A percentile compares a stretch with the other conserved stretches of the same genome.
phyloP scores from a whole-genome alignment of 2,113 vertebrate genomes.

The Colaptes auratus region DNA sequence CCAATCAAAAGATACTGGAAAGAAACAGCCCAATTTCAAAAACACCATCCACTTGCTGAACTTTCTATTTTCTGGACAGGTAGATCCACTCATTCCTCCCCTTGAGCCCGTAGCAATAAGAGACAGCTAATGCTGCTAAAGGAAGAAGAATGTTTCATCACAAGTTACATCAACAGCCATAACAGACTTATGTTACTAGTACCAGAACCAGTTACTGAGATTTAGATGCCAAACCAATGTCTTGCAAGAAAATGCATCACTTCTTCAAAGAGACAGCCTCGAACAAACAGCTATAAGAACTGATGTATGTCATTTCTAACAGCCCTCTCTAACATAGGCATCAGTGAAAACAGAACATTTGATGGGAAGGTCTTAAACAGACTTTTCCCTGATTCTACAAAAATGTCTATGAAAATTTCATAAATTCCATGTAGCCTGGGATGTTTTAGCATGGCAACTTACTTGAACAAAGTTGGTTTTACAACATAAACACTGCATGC shows the following conservation, averaged over 20 bases:
- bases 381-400: conserved; percentile 25
- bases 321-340: not conserved
- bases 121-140: conserved; percentile 57
- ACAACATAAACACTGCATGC: not conserved
- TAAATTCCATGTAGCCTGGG: not conserved
- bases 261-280: conserved; percentile 36
- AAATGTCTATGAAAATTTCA: not conserved
- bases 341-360: not conserved
- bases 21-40: not conserved
- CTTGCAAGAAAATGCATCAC: not conserved
- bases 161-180: conserved; percentile 50
- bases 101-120: conserved; percentile 3
- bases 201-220: conserved; percentile 58
- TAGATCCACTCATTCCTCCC: not conserved
- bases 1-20: not conserved
- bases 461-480: not conserved
- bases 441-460: not conserved
- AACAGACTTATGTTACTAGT: conserved; percentile 63
- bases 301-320: conserved; percentile 58
- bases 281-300: conserved; percentile 53
- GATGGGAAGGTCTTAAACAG: not conserved
- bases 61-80: not conserved
- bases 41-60: not conserved
- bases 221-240: conserved; percentile 61
- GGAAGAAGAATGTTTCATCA: conserved; percentile 23